A percentile compares a stretch with the other conserved stretches of the same genome.
phyloP scores from a whole-genome alignment of 2,888 invertebrate species.

The Tenthredo amoena region DNA sequence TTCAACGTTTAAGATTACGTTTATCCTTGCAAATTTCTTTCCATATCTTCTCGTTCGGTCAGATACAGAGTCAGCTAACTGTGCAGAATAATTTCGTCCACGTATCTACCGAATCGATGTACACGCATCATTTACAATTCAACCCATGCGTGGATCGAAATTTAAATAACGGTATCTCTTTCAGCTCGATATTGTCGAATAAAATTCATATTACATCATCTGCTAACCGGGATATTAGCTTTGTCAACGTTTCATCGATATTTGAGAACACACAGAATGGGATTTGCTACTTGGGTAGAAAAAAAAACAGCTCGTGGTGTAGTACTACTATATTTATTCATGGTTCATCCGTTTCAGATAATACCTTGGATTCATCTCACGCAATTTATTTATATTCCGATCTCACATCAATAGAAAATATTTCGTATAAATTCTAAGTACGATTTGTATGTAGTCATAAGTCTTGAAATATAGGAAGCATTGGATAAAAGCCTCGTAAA shows the following conservation, averaged over 20 bases:
- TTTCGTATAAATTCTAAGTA: neutral
- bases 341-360: neutral
- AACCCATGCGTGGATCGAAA: neutral
- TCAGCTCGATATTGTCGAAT: neutral
- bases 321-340: neutral
- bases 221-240: neutral
- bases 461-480: neutral
- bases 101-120: neutral
- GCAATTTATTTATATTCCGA: neutral
- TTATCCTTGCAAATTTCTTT: neutral
- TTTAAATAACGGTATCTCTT: neutral
- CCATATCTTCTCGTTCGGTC: neutral
- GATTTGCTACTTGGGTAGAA: neutral
- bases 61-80: neutral
- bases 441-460: neutral
- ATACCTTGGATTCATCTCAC: neutral
- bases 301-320: neutral
- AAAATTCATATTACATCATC: neutral
- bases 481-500: neutral
- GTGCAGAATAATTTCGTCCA: neutral
- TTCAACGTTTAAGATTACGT: neutral
- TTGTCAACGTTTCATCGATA: neutral
- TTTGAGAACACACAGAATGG: neutral
- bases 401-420: neutral
- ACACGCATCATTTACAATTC: neutral